A percentile compares a stretch with the other conserved stretches of the same genome.
These are phyloP conservation scores for Tribolium castaneum DNA, from an alignment of 1,140 invertebrate species.

Conservation along the genomic window DNA sequence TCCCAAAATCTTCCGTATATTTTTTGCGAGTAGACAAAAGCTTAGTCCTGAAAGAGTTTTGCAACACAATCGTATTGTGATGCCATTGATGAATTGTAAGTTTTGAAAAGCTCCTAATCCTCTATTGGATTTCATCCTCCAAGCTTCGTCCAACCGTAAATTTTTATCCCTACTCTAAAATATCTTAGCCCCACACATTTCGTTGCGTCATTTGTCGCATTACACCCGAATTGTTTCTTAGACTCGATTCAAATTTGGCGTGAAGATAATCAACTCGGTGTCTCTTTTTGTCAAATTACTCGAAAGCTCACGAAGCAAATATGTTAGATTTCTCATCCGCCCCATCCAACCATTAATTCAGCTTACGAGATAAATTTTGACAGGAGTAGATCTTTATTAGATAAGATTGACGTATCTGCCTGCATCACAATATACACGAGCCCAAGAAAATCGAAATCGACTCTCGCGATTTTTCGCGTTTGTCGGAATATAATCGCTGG, in stretches of 20 bases:
- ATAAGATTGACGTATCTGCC: conserved; percentile 4
- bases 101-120: background rate
- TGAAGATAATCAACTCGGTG: background rate
- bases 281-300: background rate
- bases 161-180: background rate
- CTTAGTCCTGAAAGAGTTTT: background rate
- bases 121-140: background rate
- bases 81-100: background rate
- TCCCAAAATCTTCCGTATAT: too few relatives aligned
- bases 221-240: background rate
- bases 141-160: background rate
- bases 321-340: background rate
- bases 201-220: background rate
- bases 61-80: background rate
- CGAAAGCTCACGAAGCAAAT: background rate
- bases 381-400: conserved; percentile 8
- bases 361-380: conserved; percentile 5
- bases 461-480: background rate
- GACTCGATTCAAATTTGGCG: background rate
- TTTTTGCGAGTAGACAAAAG: background rate
- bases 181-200: background rate
- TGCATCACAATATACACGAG: background rate
- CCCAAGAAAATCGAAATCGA: background rate
- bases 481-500: conserved; percentile 4
- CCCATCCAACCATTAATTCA: background rate